Evolutionary conservation across 2,113 vertebrate genomes (phyloP), one percentile per base, ranked within the genome.

Genomic region (Mola mola): DNA sequence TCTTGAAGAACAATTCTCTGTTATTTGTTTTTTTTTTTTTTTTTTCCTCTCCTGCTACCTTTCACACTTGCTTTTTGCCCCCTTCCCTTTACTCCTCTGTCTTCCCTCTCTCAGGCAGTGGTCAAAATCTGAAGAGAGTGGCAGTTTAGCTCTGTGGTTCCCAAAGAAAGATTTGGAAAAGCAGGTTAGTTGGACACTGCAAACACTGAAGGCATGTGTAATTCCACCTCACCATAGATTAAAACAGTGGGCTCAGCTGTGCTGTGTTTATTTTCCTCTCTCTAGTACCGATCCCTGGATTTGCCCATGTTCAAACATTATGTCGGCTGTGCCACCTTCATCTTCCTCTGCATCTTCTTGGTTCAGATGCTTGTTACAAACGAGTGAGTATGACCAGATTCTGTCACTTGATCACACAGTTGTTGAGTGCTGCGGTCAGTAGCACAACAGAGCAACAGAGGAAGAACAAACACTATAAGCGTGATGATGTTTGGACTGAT

Each of bases 331-430:
- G 95, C 95, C 61, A 61, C 90, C 44, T 82, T 96, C 22, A 91
- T 98, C 75, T 96, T 98, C 78, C 3, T 96, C 66, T 96, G 94
- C 66, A 95, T 99, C 85, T 95, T 98, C 79, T 50, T 94, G 33
- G 75, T 98, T 73, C 95, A 99, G 44, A 83, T 95, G 82, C 79
- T 94, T 16, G 89, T 96, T 58, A 92, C 94, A 74, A 82, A 88
- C 52, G 69, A 89, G 97, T 99, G 79, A 93, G 90, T 91, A 65
- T 37, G 10, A 40, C 8, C 20, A 24, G 0, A 17, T 19, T 48
- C 5, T 17, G 10, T 41, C 12, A 43, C 24, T 21, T 38, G 8
- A n/a, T 48, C 8, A 15, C 8, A 15, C 11, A 21, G 4, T 51
- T 34, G 15, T 33, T 65, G 28, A 22, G 17, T n/a, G 11, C 12